A percentile compares a stretch with the other conserved stretches of the same genome.
Evolutionary conservation across 2,113 vertebrate species (phyloP).

Genomic region (Triplophysa rosa): DNA sequence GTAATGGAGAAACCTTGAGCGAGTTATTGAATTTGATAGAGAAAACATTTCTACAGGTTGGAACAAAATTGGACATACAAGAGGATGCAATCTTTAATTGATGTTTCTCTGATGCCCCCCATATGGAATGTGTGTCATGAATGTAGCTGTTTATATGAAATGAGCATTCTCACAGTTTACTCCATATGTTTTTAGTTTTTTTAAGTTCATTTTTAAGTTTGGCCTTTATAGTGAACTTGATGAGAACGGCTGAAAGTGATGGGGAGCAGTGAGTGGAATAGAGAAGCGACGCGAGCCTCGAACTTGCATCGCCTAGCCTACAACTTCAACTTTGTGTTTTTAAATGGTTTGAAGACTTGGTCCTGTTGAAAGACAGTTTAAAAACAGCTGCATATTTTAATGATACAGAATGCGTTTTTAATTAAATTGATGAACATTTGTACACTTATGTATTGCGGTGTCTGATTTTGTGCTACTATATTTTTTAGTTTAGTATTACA

Average conservation of each 20-base stretch:
- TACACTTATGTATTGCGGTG: constrained; percentile 55
- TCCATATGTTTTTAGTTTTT: constrained; percentile 38
- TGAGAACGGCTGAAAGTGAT: neutral
- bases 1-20: neutral
- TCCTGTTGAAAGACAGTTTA: constrained; percentile 53
- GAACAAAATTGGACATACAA: neutral
- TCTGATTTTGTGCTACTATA: constrained; percentile 21
- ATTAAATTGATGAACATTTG: constrained; percentile 69
- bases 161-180: constrained; percentile 1
- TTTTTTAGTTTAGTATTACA: neutral
- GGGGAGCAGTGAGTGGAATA: neutral
- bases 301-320: neutral
- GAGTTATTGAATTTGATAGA: neutral
- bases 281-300: neutral
- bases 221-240: neutral
- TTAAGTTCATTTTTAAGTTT: constrained; percentile 38
- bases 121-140: neutral
- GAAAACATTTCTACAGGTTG: neutral
- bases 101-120: neutral
- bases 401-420: constrained; percentile 74
- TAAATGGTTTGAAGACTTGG: constrained; percentile 54
- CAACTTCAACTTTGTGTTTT: constrained; percentile 37
- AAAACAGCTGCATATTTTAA: constrained; percentile 73
- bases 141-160: constrained; percentile 34
- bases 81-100: neutral